These are phyloP conservation scores for Turritopsis dohrnii DNA, from an alignment of 30 jellyfish, hydroid and myxozoan genomes.

Conservation along the genomic window DNA sequence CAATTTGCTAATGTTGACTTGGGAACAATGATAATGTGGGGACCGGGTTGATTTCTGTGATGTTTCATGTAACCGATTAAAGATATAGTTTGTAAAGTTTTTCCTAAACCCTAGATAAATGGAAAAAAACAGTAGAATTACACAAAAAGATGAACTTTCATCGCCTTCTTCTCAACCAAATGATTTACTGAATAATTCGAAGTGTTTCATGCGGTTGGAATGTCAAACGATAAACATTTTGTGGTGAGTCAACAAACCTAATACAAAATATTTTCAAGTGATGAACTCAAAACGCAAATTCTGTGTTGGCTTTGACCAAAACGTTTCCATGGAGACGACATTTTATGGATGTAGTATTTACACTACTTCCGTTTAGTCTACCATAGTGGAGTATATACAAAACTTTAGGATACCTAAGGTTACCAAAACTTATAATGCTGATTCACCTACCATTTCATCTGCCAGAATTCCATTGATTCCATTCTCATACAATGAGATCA, in stretches of 20 bases:
- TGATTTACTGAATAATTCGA: no score
- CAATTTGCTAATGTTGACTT: slow-evolving; percentile 97
- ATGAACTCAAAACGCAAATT: no score
- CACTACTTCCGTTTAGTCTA: no score
- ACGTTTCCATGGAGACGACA: background rate
- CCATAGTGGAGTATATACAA: no score
- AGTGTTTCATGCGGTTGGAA: no score
- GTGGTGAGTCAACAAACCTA: no score
- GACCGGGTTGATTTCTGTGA: slow-evolving; percentile 96
- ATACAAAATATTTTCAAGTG: no score
- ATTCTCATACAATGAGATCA: slow-evolving; percentile 89
- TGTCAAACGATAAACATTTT: no score
- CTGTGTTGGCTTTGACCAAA: no score
- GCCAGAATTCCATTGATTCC: slow-evolving; percentile 99
- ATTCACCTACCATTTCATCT: slow-evolving; percentile 92
- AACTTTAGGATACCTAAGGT: background rate
- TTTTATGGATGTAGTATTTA: no score
- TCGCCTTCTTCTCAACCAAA: no score
- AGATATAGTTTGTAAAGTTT: slow-evolving; percentile 95
- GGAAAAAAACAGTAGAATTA: no score
- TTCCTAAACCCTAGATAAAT: slow-evolving; percentile 88
- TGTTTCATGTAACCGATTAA: slow-evolving; percentile 96
- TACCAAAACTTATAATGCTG: background rate
- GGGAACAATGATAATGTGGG: slow-evolving; percentile 98
- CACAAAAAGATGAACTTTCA: background rate